Percentiles rank a stretch among this genome's conserved stretches.
These are phyloP conservation scores for Acronicta psi DNA, from an alignment of 2,888 invertebrate genomes.

Conservation along the genomic window DNA sequence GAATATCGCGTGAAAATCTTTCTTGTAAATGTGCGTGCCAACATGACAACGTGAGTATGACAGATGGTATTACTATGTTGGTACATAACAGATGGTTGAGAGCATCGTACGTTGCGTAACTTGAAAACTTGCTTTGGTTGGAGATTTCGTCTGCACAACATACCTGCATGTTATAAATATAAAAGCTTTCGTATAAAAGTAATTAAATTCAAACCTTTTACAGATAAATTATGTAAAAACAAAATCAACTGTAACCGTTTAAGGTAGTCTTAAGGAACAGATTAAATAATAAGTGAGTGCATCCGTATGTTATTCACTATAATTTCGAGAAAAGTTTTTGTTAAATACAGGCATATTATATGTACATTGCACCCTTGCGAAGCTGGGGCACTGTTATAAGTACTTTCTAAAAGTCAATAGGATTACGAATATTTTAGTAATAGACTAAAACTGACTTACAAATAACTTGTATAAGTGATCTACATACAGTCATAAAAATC, in stretches of 20 bases:
- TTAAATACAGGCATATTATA: no score
- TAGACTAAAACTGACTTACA: no score
- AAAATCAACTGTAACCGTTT: not conserved
- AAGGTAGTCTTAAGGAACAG: no score
- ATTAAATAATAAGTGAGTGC: no score
- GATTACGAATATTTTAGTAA: no score
- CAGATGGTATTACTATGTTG: constrained; percentile 46
- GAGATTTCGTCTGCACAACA: constrained; percentile 33
- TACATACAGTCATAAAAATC: no score
- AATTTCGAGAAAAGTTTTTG: no score
- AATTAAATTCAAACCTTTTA: constrained; percentile 17
- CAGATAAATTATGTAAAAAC: not conserved
- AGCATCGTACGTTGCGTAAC: constrained; percentile 49
- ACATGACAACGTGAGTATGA: constrained; percentile 44
- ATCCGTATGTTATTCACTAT: no score
- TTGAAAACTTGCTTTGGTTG: constrained; percentile 40
- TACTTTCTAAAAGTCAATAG: no score
- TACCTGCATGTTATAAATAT: not conserved
- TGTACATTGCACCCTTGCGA: no score
- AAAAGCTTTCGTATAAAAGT: constrained; percentile 13
- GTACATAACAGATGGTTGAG: constrained; percentile 46
- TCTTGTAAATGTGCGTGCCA: constrained; percentile 40
- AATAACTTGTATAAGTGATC: no score
- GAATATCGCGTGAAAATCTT: constrained; percentile 35
- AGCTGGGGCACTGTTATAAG: no score